These are phyloP conservation scores for Porites divaricata DNA, from an alignment of 92 coral and sea anemone species.

Conservation along the genomic window DNA sequence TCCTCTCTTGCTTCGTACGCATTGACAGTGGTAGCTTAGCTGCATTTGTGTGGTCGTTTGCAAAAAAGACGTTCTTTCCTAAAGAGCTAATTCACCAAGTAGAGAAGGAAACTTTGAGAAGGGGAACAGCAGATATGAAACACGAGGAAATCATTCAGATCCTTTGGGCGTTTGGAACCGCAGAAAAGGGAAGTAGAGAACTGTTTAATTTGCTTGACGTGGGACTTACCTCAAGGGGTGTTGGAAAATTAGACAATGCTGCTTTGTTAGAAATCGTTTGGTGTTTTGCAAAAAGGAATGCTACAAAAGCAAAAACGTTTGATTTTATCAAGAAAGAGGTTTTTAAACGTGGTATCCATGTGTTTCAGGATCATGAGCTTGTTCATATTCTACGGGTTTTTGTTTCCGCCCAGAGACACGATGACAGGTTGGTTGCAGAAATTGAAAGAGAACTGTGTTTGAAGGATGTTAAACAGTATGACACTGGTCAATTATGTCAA, in stretches of 20 bases:
- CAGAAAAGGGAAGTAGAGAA: constrained; percentile 8
- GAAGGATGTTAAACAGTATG: not conserved
- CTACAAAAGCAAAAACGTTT: not conserved
- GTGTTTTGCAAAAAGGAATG: not conserved
- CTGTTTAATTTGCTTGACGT: constrained; percentile 1
- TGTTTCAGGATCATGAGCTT: constrained; percentile 14
- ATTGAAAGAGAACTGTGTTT: not conserved
- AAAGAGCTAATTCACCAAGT: not conserved
- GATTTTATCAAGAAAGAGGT: not conserved
- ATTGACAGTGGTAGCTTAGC: not conserved
- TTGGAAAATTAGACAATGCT: not conserved
- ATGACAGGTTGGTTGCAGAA: not conserved
- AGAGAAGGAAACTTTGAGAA: constrained; percentile 6
- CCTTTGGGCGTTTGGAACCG: constrained; percentile 11
- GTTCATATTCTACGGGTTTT: not conserved
- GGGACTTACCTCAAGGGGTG: not conserved
- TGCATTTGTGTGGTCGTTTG: constrained; percentile 11
- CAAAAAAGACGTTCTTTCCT: not conserved
- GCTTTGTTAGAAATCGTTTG: constrained; percentile 6
- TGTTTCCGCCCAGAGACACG: not conserved
- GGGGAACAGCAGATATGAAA: not conserved
- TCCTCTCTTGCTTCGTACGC: not conserved
- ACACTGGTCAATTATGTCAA: not conserved
- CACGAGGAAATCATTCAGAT: not conserved
- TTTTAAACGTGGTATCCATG: not conserved